A percentile compares a stretch with the other conserved stretches of the same genome.
These are phyloP conservation scores for Rutpela maculata DNA, from an alignment of 2,888 invertebrate species.

Conservation along the genomic window DNA sequence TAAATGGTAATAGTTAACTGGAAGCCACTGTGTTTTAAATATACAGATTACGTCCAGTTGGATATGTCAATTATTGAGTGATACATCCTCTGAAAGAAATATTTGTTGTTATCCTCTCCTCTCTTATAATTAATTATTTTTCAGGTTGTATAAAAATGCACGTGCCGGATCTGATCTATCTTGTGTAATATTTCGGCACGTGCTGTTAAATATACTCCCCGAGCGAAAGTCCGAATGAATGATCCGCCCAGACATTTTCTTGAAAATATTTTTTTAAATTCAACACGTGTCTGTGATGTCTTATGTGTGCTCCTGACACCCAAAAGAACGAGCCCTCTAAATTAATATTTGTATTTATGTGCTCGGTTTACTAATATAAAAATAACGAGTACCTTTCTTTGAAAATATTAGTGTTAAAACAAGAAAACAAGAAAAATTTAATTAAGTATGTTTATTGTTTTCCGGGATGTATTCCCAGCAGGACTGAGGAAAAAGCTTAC, in stretches of 20 bases:
- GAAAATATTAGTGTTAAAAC: not conserved
- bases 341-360: not conserved
- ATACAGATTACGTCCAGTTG: too few species aligned
- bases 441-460: not conserved
- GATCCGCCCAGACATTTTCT: not conserved
- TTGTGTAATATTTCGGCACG: not conserved
- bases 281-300: not conserved
- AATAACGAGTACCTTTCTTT: not conserved
- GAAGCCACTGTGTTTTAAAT: too few species aligned
- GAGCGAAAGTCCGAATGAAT: not conserved
- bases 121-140: too few species aligned
- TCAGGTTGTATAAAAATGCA: too few species aligned
- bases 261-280: slow-evolving; percentile 8
- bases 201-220: not conserved
- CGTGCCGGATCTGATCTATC: not conserved
- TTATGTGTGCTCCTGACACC: not conserved
- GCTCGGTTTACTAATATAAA: not conserved
- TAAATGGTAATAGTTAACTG: too few species aligned
- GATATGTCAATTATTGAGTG: too few species aligned
- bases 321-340: not conserved
- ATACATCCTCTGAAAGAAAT: too few species aligned
- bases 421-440: not conserved
- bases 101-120: too few species aligned
- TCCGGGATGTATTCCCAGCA: not conserved
- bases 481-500: not conserved